These are phyloP conservation scores for Ictalurus punctatus DNA, from an alignment of 2,113 vertebrate genomes.

Conservation along the genomic window DNA sequence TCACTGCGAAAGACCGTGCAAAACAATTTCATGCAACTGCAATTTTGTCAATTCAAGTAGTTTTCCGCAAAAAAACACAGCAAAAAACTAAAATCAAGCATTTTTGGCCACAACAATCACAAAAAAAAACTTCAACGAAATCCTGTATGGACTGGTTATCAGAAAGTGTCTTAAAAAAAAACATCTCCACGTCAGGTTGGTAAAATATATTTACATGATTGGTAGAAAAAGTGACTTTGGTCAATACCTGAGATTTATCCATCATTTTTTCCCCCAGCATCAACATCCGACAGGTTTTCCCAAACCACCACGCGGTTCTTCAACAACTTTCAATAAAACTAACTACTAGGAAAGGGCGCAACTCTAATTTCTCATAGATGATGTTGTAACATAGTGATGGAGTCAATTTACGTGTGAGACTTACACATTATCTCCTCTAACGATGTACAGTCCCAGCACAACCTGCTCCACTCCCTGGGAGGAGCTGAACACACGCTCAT, in stretches of 20 bases:
- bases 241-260: not conserved
- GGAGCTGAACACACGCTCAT: constrained; percentile 98
- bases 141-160: not conserved
- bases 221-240: not conserved
- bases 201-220: not conserved
- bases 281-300: not conserved
- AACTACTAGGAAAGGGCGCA: not conserved
- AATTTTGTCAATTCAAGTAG: too few species aligned
- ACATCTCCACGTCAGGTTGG: not conserved
- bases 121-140: too few species aligned
- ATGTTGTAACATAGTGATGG: not conserved
- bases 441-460: constrained; percentile 95
- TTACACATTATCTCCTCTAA: constrained; percentile 98
- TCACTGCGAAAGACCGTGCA: too few species aligned
- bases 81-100: too few species aligned
- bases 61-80: too few species aligned
- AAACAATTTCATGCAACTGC: too few species aligned
- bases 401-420: constrained; percentile 59
- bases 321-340: not conserved
- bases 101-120: too few species aligned
- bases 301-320: not conserved
- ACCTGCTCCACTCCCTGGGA: constrained; percentile 98
- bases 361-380: not conserved
- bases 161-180: not conserved
- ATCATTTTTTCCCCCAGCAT: not conserved